Percentiles rank a stretch among this genome's conserved stretches.
phyloP scores from a whole-genome alignment of 30 jellyfish, hydroid and myxozoan species.

The Chrysaora quinquecirrha region DNA sequence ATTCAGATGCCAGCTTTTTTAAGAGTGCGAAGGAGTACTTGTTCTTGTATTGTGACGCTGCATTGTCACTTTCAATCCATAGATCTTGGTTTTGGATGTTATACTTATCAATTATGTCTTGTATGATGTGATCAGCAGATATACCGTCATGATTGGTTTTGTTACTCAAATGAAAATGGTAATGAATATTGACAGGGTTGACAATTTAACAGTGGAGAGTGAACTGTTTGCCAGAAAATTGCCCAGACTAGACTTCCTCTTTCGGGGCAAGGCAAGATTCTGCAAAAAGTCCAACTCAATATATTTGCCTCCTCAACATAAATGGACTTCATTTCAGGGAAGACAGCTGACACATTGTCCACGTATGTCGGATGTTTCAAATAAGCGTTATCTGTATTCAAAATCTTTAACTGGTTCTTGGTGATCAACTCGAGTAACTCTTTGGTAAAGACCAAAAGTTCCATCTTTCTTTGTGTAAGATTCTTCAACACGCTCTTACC shows the following conservation, averaged over 20 bases:
- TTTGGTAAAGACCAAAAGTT: not conserved
- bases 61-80: constrained; percentile 40
- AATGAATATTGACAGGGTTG: constrained; percentile 28
- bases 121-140: constrained; percentile 36
- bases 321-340: constrained; percentile 1
- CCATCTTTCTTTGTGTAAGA: not conserved
- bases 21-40: constrained; percentile 16
- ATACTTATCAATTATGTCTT: constrained; percentile 18
- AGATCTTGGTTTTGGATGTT: constrained; percentile 35
- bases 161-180: constrained; percentile 25
- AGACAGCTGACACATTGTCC: constrained; percentile 21
- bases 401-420: constrained; percentile 1
- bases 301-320: constrained; percentile 5
- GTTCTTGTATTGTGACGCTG: constrained; percentile 21
- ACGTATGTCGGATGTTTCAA: constrained; percentile 33
- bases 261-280: constrained; percentile 36
- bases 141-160: constrained; percentile 46
- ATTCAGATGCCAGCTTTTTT: constrained; percentile 20
- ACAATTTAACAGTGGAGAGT: constrained; percentile 42
- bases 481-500: not conserved
- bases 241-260: constrained; percentile 46
- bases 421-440: not conserved
- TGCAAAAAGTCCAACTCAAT: constrained; percentile 47
- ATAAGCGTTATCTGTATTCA: constrained; percentile 11
- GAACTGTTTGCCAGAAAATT: constrained; percentile 35